Evolutionary conservation across 2,113 vertebrate species (phyloP).

Genomic region (Archocentrus centrarchus): DNA sequence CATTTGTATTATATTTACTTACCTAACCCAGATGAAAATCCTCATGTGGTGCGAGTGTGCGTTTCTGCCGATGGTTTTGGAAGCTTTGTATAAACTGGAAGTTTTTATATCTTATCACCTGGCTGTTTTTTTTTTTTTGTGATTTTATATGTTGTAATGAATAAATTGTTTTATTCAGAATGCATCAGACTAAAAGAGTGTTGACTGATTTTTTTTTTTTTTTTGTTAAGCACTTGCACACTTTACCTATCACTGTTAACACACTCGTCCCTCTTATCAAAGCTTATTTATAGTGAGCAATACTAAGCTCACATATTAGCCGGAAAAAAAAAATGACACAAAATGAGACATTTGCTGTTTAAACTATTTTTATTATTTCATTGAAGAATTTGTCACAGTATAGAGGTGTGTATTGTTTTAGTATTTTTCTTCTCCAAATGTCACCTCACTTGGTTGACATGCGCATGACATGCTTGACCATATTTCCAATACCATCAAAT

Average conservation of each 20-base stretch:
- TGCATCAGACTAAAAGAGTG: neutral
- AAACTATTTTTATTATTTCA: slow-evolving; percentile 47
- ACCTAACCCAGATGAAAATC: slow-evolving; percentile 53
- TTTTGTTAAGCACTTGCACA: neutral
- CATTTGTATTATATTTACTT: slow-evolving; percentile 69
- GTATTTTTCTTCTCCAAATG: slow-evolving; percentile 23
- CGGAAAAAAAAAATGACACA: slow-evolving; percentile 16
- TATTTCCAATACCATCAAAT: slow-evolving; percentile 81
- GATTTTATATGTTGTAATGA: slow-evolving; percentile 79
- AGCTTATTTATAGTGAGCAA: neutral
- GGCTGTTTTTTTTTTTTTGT: slow-evolving; percentile 63
- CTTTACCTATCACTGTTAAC: neutral
- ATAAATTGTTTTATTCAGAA: slow-evolving; percentile 76
- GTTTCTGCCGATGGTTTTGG: slow-evolving; percentile 62
- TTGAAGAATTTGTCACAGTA: slow-evolving; percentile 34
- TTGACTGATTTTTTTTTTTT: neutral
- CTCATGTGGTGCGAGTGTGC: slow-evolving; percentile 42
- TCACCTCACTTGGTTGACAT: slow-evolving; percentile 72
- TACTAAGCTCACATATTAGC: neutral
- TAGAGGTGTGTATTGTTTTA: slow-evolving; percentile 22
- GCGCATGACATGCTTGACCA: slow-evolving; percentile 82
- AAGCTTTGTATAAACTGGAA: slow-evolving; percentile 78
- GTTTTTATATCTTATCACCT: slow-evolving; percentile 73
- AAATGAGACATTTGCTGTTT: slow-evolving; percentile 25
- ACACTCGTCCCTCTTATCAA: neutral